Base-by-base conservation (phyloP, 1,140 invertebrate genomes). In the Teleogryllus occipitalis region DNA sequence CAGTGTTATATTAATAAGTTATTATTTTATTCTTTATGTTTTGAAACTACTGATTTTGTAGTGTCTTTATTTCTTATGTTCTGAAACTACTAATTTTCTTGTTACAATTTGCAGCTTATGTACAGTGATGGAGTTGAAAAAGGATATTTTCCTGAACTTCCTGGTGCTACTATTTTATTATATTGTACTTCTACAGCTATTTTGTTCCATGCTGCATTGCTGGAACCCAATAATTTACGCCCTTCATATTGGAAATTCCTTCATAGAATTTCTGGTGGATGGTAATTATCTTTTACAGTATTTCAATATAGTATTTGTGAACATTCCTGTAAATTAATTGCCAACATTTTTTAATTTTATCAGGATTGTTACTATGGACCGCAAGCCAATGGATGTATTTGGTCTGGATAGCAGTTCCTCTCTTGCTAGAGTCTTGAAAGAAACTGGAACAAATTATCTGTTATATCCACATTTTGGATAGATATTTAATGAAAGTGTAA, bases 201-300 rank as follows among this genome's bases (percentile, higher is more conserved):
- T 82, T 87, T 96, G 18, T 95, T 96, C 83, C 94, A 95, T 87
- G 91, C 90, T 72, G 94, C 93, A 81, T 90, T 95, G 47, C 81
- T 95, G 78, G 94, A 96, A 84, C 94, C 94, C 15, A 90, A 93
- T 80, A 92, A 91, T 83, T 85, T 96, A 73, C 88, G 94, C 83
- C 87, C 92, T 14, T 94, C 93, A n/a, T 96, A 96, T 85, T 95
- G 92, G 90, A 94, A 92, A 84, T 96, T 96, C 85, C 86, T 96
- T 48, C 88, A 91, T 80, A 90, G 88, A 81, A 86, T 95, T 49
- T 95, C 94, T 8, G 92, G 92, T 72, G 91, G 91, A 86, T 91
- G 91, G 93, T 92, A 86, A 86, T 82, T 80, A 79, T 73, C 49
- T 72, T 80, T 75, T 47, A n/a, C n/a, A 49, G 12, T 78, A 15